Evolutionary conservation across 2,888 invertebrate genomes (phyloP), one percentile per base, ranked within the genome.

Genomic region (Bedellia somnulentella): DNA sequence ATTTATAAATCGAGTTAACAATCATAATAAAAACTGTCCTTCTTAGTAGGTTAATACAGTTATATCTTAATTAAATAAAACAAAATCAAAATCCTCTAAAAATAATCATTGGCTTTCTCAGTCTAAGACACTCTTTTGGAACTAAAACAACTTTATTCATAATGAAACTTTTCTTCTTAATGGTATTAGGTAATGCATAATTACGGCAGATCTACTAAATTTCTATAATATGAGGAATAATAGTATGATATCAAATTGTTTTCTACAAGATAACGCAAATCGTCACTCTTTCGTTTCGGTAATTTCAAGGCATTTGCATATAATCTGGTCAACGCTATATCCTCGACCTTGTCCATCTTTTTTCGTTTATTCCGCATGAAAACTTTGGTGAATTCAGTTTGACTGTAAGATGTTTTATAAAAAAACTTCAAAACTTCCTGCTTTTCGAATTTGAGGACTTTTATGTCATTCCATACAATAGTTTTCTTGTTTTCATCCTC

Each of bases 321-420:
- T 22, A 29, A 27, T 14, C 32, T 31, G 11, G 16, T 30, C 8
- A 30, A 3, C 4, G 23, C 26, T 15, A 37, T 32, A 24, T 31
- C 30, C 15, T 21, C 11, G 6, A 23, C 3, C 11, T 3, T n/a
- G 5, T 10, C 16, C 37, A 37, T 39, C 27, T 35, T 36, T 23
- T 37, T 39, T 14, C 35, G 12, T 36, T 39, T 39, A 11, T 34
- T 35, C 15, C 39, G 27, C 23, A 35, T 35, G 11, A 34, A 12
- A 3, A 37, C 23, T 22, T 15, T 22, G 6, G 6, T 24, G 23
- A 29, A 32, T 3, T 27, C 29, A 10, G n/a, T 16, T 21, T 36
- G 16, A 10, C 6, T 31, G 30, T 36, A 36, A 3, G 35, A 36
- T 11, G 29, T 36, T 27, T 38, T 38, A 31, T 31, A 36, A 15